Conservation (phyloP, 1,140 invertebrate genomes). For the Papilio glaucus region DNA sequence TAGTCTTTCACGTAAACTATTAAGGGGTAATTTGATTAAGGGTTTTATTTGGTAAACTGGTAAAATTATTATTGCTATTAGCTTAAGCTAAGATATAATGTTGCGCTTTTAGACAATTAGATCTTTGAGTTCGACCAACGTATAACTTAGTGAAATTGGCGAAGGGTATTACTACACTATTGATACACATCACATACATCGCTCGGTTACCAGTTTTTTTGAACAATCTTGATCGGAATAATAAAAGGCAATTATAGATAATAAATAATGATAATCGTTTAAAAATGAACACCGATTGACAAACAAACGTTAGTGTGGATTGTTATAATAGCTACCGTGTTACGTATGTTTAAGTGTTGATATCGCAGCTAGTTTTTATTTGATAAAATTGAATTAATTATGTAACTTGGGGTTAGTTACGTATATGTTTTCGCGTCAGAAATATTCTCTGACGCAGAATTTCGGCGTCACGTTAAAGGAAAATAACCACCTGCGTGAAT, state of each 20-base stretch:
- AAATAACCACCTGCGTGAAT: slow-evolving; percentile 1
- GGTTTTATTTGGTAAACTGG: too few relatives aligned
- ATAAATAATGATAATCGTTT: neutral
- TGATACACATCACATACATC: too few relatives aligned
- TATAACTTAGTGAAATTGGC: too few relatives aligned
- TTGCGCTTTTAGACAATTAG: too few relatives aligned
- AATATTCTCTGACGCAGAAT: slow-evolving; percentile 7
- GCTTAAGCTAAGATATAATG: too few relatives aligned
- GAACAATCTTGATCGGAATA: neutral
- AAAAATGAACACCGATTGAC: neutral
- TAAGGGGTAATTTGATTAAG: too few relatives aligned
- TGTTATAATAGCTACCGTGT: slow-evolving; percentile 26
- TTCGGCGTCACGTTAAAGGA: slow-evolving; percentile 14
- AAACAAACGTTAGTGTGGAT: slow-evolving; percentile 6
- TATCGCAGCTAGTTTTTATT: neutral
- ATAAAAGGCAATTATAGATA: neutral
- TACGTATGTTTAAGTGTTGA: slow-evolving; percentile 6
- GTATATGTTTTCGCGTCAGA: neutral
- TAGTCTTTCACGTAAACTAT: too few relatives aligned
- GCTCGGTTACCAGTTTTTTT: neutral
- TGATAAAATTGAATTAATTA: neutral
- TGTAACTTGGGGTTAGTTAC: neutral
- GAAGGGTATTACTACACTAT: too few relatives aligned
- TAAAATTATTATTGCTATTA: too few relatives aligned
- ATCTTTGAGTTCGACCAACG: too few relatives aligned